Evolutionary conservation across 2,113 vertebrate genomes (phyloP).

Genomic region (Chionodraco myersi): DNA sequence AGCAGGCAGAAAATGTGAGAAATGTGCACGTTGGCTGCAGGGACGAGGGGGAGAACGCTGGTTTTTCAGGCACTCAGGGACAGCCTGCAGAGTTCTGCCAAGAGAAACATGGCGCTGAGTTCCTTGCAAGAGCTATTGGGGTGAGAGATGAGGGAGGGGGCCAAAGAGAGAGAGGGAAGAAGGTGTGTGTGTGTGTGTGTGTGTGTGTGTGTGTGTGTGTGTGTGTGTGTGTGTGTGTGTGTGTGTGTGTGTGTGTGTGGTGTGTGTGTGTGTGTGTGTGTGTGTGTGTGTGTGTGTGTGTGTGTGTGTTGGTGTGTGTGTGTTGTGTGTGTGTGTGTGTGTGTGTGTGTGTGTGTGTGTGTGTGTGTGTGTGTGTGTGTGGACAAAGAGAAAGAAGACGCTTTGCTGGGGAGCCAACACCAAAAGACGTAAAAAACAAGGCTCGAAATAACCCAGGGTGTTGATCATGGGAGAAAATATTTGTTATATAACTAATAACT

Average conservation of each 20-base stretch:
- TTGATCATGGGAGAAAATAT: slow-evolving; percentile 51
- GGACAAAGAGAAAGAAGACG: slow-evolving; percentile 44
- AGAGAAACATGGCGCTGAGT: slow-evolving; percentile 83
- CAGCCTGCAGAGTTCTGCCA: slow-evolving; percentile 85
- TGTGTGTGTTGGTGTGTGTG: too few species aligned
- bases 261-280: too few species aligned
- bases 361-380: too few species aligned
- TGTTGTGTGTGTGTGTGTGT: too few species aligned
- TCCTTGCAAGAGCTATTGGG: slow-evolving; percentile 76
- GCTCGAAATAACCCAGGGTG: slow-evolving; percentile 38
- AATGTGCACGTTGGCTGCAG: slow-evolving; percentile 82
- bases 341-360: too few species aligned
- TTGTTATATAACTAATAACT: slow-evolving; percentile 8
- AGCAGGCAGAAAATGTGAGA: slow-evolving; percentile 86
- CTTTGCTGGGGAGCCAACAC: slow-evolving; percentile 66
- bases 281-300: too few species aligned
- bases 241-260: too few species aligned
- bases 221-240: too few species aligned
- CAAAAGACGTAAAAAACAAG: slow-evolving; percentile 61
- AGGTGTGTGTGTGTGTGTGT: slow-evolving; percentile 23
- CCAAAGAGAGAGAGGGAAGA: slow-evolving; percentile 38
- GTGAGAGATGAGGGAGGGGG: slow-evolving; percentile 62
- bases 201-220: too few species aligned
- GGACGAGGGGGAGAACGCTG: slow-evolving; percentile 77
- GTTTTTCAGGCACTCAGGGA: slow-evolving; percentile 85